Evolutionary conservation across 2,888 invertebrate species (phyloP).

Genomic region (Scaptomyza tumidula): DNA sequence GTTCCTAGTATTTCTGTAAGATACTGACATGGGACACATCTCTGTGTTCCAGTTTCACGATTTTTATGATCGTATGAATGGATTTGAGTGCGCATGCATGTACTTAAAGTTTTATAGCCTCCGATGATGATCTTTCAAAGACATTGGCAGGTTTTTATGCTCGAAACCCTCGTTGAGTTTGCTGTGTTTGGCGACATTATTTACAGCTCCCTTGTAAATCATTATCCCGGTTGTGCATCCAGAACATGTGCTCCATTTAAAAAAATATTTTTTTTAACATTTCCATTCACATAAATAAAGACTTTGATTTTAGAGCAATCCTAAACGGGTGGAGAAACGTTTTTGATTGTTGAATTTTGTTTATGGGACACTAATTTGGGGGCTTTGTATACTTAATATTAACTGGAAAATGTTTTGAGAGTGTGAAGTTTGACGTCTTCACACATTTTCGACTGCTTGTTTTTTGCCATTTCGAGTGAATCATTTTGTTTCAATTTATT

Average conservation of each 20-base stretch:
- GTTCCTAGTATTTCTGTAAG: slow-evolving; percentile 28
- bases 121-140: slow-evolving; percentile 58
- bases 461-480: slow-evolving; percentile 40
- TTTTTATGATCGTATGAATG: slow-evolving; percentile 59
- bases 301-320: slow-evolving; percentile 7
- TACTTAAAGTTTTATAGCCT: slow-evolving; percentile 60
- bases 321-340: slow-evolving; percentile 13
- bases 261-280: slow-evolving; percentile 38
- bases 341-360: slow-evolving; percentile 32
- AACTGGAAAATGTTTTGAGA: slow-evolving; percentile 54
- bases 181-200: slow-evolving; percentile 59
- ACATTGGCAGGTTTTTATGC: slow-evolving; percentile 38
- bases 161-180: slow-evolving; percentile 13
- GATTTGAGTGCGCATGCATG: slow-evolving; percentile 45
- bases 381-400: slow-evolving; percentile 68
- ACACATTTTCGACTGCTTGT: slow-evolving; percentile 50
- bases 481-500: slow-evolving; percentile 18
- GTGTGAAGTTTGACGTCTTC: slow-evolving; percentile 31
- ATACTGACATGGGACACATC: slow-evolving; percentile 7
- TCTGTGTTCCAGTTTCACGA: slow-evolving; percentile 22
- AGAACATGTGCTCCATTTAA: slow-evolving; percentile 57
- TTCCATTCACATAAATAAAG: slow-evolving; percentile 51
- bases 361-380: slow-evolving; percentile 63
- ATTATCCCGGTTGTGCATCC: slow-evolving; percentile 6
- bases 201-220: slow-evolving; percentile 69